Evolutionary conservation across 2,888 invertebrate genomes (phyloP).

Genomic region (Choreutis nemorana): DNA sequence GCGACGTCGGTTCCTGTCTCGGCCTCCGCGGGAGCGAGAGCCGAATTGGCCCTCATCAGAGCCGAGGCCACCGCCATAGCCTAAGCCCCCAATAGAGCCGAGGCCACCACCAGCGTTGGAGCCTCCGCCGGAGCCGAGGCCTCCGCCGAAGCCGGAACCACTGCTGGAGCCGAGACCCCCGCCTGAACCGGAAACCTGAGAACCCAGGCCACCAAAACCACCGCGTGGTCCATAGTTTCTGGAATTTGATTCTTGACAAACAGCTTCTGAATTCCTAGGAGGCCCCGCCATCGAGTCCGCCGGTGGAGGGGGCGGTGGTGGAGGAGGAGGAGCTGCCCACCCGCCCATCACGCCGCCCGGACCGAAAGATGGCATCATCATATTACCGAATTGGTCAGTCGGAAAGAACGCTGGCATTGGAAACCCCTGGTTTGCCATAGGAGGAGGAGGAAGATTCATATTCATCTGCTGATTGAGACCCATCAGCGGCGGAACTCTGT

Average conservation of each 20-base stretch:
- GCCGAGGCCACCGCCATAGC: slow-evolving; percentile 18
- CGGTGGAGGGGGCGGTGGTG: slow-evolving; percentile 45
- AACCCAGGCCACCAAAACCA: slow-evolving; percentile 15
- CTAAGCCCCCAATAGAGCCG: slow-evolving; percentile 11
- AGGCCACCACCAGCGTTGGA: slow-evolving; percentile 23
- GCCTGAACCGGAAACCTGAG: slow-evolving; percentile 19
- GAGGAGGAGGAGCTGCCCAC: slow-evolving; percentile 46
- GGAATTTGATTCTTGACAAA: slow-evolving; percentile 57
- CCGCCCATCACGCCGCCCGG: slow-evolving; percentile 18
- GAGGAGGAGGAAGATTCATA: slow-evolving; percentile 41
- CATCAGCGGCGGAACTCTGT: slow-evolving; percentile 48
- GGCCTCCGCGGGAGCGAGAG: slow-evolving; percentile 43
- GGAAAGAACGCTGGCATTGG: slow-evolving; percentile 49
- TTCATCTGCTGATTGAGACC: slow-evolving; percentile 48
- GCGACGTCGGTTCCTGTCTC: too few relatives aligned
- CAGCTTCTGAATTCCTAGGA: slow-evolving; percentile 30
- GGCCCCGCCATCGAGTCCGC: slow-evolving; percentile 24
- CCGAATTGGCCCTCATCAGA: slow-evolving; percentile 38
- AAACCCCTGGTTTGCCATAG: slow-evolving; percentile 37
- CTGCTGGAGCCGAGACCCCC: slow-evolving; percentile 22
- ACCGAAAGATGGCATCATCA: slow-evolving; percentile 38
- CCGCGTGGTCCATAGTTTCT: too few relatives aligned
- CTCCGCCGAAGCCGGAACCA: slow-evolving; percentile 18
- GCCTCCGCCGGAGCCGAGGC: slow-evolving; percentile 16
- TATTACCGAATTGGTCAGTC: slow-evolving; percentile 45